Percentiles rank a stretch among this genome's conserved stretches.
Conservation (phyloP, 2,797 vertebrate genomes). For the Acipenser oxyrinchus region DNA sequence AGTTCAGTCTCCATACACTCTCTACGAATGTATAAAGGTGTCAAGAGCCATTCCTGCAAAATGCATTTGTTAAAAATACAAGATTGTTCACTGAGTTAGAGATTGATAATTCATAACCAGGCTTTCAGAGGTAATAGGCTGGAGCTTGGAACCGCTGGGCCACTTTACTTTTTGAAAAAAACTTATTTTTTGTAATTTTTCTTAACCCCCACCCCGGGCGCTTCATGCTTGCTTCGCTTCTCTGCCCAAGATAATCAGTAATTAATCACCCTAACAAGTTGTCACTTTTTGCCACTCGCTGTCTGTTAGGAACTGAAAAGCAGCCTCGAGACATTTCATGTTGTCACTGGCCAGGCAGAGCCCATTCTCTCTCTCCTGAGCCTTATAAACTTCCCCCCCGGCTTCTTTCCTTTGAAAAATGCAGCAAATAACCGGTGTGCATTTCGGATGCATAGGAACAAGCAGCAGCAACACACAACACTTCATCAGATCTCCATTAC, state of each 20-base stretch:
- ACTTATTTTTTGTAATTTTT: background rate
- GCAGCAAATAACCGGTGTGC: no score
- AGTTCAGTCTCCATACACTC: no score
- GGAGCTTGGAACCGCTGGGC: no score
- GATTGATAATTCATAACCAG: no score
- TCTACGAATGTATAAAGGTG: no score
- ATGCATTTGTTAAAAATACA: background rate
- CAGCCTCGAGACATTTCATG: background rate
- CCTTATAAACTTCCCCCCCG: background rate
- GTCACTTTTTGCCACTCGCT: background rate
- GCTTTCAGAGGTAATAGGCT: no score
- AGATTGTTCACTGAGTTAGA: background rate
- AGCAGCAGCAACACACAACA: no score
- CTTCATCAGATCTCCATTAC: no score
- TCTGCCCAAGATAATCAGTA: conserved; percentile 1
- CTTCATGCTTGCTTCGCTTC: background rate
- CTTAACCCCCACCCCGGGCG: background rate
- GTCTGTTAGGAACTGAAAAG: background rate
- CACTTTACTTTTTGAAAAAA: background rate
- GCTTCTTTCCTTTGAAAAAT: no score
- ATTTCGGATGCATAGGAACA: no score
- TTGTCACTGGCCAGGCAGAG: background rate
- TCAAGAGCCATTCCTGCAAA: background rate
- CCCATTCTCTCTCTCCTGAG: background rate
- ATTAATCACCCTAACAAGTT: background rate